A percentile compares a stretch with the other conserved stretches of the same genome.
phyloP scores from a whole-genome alignment of 2,888 invertebrate species.

The Acronicta psi region DNA sequence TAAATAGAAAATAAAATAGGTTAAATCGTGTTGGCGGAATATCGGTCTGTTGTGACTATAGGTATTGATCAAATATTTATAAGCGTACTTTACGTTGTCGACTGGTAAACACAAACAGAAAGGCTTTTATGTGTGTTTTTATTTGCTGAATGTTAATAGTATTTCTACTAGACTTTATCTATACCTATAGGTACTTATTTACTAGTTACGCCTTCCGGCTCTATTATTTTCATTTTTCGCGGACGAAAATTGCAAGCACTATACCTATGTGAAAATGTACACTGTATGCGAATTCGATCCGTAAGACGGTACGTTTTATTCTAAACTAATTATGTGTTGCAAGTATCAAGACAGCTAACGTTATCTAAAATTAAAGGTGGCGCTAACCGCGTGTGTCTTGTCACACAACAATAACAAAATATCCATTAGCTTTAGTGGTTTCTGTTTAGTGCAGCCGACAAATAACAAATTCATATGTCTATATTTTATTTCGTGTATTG shows the following conservation, averaged over 20 bases:
- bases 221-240: no score
- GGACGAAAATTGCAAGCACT: no score
- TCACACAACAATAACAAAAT: constrained; percentile 87
- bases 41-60: constrained; percentile 5
- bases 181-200: no score
- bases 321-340: background rate
- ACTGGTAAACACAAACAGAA: constrained; percentile 20
- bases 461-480: constrained; percentile 48
- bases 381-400: constrained; percentile 87
- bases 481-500: constrained; percentile 52
- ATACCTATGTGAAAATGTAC: background rate
- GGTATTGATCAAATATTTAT: constrained; percentile 26
- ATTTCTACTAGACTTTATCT: background rate
- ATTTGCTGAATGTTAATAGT: constrained; percentile 21
- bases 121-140: background rate
- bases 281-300: no score
- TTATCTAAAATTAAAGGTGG: constrained; percentile 67
- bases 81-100: background rate
- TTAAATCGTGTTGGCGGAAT: constrained; percentile 2
- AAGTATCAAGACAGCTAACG: constrained; percentile 66
- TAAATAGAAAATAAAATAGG: no score
- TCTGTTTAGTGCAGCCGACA: constrained; percentile 63
- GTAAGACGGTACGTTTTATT: no score
- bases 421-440: constrained; percentile 88
- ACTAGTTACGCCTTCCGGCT: background rate